Evolutionary conservation across 2,113 vertebrate genomes (phyloP).

Genomic region (Pachypanchax playfairii): DNA sequence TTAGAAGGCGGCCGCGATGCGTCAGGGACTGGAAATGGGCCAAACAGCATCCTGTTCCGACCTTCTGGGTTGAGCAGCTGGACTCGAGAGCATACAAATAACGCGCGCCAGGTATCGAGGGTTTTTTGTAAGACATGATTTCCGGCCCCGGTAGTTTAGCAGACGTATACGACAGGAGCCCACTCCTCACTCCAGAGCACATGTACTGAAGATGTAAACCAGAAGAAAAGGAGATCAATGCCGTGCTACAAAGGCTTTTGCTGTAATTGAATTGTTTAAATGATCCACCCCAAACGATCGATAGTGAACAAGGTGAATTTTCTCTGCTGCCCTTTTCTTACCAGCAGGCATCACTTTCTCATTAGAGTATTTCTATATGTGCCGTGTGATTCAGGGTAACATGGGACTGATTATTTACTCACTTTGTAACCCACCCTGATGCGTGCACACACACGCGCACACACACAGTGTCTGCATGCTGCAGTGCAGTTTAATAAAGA

Average conservation of each 20-base stretch:
- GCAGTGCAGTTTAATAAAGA: constrained; percentile 6
- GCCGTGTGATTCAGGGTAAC: constrained; percentile 30
- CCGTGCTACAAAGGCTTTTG: constrained; percentile 37
- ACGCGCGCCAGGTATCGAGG: constrained; percentile 26
- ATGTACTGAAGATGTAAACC: constrained; percentile 40
- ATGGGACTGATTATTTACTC: constrained; percentile 46
- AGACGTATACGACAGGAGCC: constrained; percentile 6
- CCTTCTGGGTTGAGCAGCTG: constrained; percentile 45
- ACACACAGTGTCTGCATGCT: constrained; percentile 16
- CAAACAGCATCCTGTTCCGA: constrained; percentile 55
- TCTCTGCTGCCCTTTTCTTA: constrained; percentile 41
- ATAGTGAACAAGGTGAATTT: constrained; percentile 56
- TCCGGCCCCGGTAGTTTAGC: constrained; percentile 29
- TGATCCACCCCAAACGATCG: constrained; percentile 49
- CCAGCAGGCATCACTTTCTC: constrained; percentile 53
- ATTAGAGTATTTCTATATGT: constrained; percentile 45
- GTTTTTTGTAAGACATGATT: constrained; percentile 34
- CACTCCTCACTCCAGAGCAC: constrained; percentile 34
- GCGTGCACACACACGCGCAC: constrained; percentile 6
- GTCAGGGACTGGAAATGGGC: constrained; percentile 55
- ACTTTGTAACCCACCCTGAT: constrained; percentile 14
- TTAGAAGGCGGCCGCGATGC: constrained; percentile 49
- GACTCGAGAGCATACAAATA: constrained; percentile 59
- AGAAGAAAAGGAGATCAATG: constrained; percentile 43
- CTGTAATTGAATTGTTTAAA: constrained; percentile 72